phyloP scores from a whole-genome alignment of 2,797 vertebrate species.

The Cirrhinus molitorella region DNA sequence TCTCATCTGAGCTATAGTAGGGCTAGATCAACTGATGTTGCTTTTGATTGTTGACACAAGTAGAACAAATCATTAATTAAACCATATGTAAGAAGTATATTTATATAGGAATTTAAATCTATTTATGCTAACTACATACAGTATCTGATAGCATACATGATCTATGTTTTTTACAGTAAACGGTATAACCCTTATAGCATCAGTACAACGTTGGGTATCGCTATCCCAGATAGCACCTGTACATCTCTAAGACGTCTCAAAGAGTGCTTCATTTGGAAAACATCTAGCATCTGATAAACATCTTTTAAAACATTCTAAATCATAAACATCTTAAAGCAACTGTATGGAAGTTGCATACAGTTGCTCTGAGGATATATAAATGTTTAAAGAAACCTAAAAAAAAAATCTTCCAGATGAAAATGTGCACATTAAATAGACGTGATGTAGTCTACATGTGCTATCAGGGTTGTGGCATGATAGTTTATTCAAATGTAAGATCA shows the following conservation, averaged over 20 bases:
- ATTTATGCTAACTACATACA: slow-evolving; percentile 75
- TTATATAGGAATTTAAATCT: slow-evolving; percentile 72
- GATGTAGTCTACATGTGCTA: slow-evolving; percentile 5
- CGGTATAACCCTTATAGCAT: slow-evolving; percentile 72
- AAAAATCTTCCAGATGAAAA: neutral
- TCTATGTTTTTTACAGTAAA: slow-evolving; percentile 72
- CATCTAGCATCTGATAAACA: neutral
- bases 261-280: neutral
- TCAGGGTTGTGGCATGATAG: slow-evolving; percentile 70
- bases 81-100: slow-evolving; percentile 75
- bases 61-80: slow-evolving; percentile 51
- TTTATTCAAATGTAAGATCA: slow-evolving; percentile 70
- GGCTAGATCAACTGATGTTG: slow-evolving; percentile 49
- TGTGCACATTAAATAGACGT: neutral
- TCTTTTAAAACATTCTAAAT: neutral
- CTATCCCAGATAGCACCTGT: neutral
- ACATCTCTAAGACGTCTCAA: neutral
- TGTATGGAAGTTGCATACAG: neutral
- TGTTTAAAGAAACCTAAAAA: neutral
- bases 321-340: neutral
- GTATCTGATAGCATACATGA: slow-evolving; percentile 71
- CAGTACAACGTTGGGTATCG: slow-evolving; percentile 70
- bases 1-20: slow-evolving; percentile 44
- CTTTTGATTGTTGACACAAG: slow-evolving; percentile 58
- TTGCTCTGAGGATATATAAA: neutral